Evolutionary conservation across 2,113 vertebrate genomes (phyloP).

Genomic region (Eidolon helvum): DNA sequence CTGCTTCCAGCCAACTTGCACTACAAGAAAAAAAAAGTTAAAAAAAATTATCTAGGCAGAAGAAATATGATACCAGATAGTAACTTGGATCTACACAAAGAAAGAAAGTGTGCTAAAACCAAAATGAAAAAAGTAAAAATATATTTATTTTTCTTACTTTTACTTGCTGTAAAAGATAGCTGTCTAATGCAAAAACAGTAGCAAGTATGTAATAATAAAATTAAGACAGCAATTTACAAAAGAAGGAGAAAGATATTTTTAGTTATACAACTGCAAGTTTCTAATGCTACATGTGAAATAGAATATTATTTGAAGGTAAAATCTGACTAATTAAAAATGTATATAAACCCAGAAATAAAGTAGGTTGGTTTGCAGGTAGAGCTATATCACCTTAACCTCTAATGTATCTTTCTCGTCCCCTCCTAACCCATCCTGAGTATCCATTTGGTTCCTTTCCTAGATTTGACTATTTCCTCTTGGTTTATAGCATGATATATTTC

Average conservation of each 20-base stretch:
- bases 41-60: not conserved
- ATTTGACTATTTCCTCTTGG: not conserved
- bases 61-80: not conserved
- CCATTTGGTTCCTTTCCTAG: not conserved
- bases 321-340: not conserved
- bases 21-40: not conserved
- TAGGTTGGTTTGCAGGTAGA: not conserved
- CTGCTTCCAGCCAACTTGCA: not conserved
- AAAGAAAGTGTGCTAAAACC: not conserved
- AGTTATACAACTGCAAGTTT: not conserved
- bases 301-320: not conserved
- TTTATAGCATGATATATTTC: not conserved
- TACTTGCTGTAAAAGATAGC: not conserved
- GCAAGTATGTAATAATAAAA: not conserved
- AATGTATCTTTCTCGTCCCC: not conserved
- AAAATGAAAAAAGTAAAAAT: not conserved
- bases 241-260: not conserved
- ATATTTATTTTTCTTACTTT: not conserved
- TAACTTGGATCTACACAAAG: not conserved
- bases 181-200: not conserved
- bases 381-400: not conserved
- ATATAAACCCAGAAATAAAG: not conserved
- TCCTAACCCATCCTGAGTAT: not conserved
- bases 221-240: not conserved
- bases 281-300: not conserved